phyloP scores from a whole-genome alignment of 2,113 vertebrate species.

The Entomyzon cyanotis region DNA sequence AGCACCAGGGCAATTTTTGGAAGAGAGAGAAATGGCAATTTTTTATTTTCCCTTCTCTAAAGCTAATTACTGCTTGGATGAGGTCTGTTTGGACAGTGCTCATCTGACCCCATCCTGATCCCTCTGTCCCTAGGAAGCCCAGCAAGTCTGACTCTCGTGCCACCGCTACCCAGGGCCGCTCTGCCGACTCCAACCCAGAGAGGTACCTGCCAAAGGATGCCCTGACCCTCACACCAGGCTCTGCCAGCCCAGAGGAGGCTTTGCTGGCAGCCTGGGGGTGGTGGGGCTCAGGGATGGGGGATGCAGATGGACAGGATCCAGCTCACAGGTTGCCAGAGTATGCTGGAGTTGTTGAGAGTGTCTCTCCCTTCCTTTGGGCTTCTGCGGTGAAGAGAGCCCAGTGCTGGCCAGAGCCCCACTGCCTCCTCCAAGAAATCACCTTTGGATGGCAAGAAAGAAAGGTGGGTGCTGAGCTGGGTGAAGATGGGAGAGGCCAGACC shows the following conservation, averaged over 20 bases:
- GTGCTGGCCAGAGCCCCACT: neutral
- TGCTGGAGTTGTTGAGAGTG: neutral
- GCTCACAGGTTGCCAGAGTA: neutral
- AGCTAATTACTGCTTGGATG: neutral
- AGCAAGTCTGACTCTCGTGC: neutral
- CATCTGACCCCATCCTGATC: neutral
- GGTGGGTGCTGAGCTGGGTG: neutral
- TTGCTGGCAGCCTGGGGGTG: neutral
- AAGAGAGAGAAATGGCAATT: neutral
- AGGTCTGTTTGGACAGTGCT: neutral
- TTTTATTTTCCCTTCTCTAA: neutral
- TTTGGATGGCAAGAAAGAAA: conserved; percentile 37
- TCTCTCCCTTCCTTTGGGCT: neutral
- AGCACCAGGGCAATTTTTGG: neutral
- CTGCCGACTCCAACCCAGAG: conserved; percentile 36
- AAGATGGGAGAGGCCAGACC: neutral
- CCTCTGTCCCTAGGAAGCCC: neutral
- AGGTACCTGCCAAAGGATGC: conserved; percentile 63
- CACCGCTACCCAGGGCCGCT: conserved; percentile 34
- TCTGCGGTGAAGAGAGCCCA: neutral
- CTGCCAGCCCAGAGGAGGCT: neutral
- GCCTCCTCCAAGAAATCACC: neutral
- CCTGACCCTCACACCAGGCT: fast-evolving
- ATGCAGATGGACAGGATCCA: neutral
- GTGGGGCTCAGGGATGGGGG: neutral